Percentiles rank a stretch among this genome's conserved stretches.
Conservation (phyloP, 2,113 vertebrate species). For the Phalacrocorax carbo region DNA sequence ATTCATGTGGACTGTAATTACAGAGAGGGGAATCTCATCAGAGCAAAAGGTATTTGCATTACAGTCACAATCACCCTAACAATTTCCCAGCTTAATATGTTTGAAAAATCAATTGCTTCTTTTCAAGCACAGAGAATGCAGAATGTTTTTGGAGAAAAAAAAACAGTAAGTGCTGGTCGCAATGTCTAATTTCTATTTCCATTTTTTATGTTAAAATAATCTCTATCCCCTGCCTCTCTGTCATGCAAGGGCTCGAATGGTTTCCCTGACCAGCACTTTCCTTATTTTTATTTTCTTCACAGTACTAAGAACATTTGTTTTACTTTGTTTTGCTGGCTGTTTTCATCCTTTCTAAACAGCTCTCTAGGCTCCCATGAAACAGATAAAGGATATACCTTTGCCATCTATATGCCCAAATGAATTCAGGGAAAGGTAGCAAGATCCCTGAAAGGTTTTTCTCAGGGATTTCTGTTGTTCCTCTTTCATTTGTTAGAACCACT, state of each 20-base stretch:
- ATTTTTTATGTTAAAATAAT: not conserved
- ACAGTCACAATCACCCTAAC: not conserved
- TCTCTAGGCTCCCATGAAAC: not conserved
- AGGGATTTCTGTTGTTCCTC: not conserved
- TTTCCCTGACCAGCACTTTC: not conserved
- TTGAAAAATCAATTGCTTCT: not conserved
- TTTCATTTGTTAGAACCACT: not conserved
- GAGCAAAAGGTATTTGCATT: not conserved
- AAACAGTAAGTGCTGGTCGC: not conserved
- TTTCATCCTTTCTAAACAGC: not conserved
- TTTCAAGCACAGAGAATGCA: not conserved
- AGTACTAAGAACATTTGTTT: not conserved
- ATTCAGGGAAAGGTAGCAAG: not conserved
- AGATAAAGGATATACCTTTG: not conserved
- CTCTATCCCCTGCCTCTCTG: not conserved
- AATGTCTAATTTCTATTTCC: not conserved
- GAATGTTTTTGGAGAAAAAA: not conserved
- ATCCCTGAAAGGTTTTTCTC: not conserved
- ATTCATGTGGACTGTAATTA: not conserved
- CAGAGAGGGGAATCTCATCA: not conserved
- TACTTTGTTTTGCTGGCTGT: not conserved
- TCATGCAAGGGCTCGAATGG: not conserved
- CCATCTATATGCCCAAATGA: not conserved
- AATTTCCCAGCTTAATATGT: not conserved
- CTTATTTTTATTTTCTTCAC: not conserved